Conservation (phyloP, 1,140 invertebrate species). For the Atta cephalotes region DNA sequence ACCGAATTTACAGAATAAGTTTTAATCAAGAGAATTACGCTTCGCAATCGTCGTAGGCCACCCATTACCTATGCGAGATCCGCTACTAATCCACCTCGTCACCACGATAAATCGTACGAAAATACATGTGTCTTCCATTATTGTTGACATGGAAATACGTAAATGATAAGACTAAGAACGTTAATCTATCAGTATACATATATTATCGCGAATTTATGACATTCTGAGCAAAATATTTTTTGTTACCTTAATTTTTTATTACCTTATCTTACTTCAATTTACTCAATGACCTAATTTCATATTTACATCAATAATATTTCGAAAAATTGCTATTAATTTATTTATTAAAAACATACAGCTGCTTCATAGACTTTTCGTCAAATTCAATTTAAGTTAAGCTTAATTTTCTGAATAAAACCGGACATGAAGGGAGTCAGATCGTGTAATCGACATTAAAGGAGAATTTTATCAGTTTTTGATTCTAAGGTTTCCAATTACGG, state of each 20-base stretch:
- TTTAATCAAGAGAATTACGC: slow-evolving; percentile 49
- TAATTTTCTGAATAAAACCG: neutral
- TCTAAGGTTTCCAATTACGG: slow-evolving; percentile 57
- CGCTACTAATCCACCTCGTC: slow-evolving; percentile 40
- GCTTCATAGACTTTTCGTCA: neutral
- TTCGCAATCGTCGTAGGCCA: neutral
- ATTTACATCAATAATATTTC: neutral
- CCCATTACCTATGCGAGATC: slow-evolving; percentile 16
- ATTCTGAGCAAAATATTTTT: neutral
- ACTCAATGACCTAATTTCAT: neutral
- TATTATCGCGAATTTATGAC: neutral
- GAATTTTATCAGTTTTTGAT: slow-evolving; percentile 61
- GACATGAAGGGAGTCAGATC: neutral
- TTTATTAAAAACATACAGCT: neutral
- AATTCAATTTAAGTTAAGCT: slow-evolving; percentile 26
- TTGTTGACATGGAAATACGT: neutral
- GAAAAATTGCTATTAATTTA: neutral
- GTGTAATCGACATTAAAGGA: slow-evolving; percentile 20
- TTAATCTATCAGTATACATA: neutral
- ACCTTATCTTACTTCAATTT: neutral
- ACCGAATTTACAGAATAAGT: slow-evolving; percentile 47
- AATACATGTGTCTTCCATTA: neutral
- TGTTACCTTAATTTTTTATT: neutral
- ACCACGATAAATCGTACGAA: slow-evolving; percentile 12
- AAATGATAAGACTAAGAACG: neutral